Percentiles rank a stretch among this genome's conserved stretches.
phyloP scores from a whole-genome alignment of 2,888 invertebrate genomes.

The Argyresthia albistria region DNA sequence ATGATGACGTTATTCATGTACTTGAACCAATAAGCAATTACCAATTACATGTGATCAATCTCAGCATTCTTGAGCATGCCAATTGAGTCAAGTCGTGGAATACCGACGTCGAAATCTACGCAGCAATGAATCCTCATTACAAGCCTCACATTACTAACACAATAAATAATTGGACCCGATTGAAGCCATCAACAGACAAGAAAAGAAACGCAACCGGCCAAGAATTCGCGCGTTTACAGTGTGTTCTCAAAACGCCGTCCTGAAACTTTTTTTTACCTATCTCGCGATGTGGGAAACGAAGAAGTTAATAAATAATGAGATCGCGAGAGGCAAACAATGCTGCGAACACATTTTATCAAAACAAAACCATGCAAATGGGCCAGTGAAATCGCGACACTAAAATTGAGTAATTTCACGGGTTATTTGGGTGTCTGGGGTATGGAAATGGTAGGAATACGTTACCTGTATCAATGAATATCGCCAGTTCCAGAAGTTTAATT shows the following conservation, averaged over 20 bases:
- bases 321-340: not conserved
- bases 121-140: slow-evolving; percentile 3
- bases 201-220: not conserved
- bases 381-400: not conserved
- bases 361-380: slow-evolving; percentile 2
- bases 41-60: no score
- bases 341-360: slow-evolving; percentile 4
- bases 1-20: no score
- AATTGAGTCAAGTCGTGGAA: not conserved
- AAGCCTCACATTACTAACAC: not conserved
- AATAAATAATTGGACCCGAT: not conserved
- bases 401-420: not conserved
- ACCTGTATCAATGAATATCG: not conserved
- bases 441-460: not conserved
- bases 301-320: not conserved
- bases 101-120: not conserved
- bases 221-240: not conserved
- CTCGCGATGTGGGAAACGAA: not conserved
- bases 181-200: not conserved
- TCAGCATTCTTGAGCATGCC: not conserved
- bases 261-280: not conserved
- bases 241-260: not conserved
- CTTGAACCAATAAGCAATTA: no score
- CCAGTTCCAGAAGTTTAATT: not conserved
- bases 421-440: not conserved